These are phyloP conservation scores for Lamellibrachia columna DNA, from an alignment of 2,888 invertebrate species.

Conservation along the genomic window DNA sequence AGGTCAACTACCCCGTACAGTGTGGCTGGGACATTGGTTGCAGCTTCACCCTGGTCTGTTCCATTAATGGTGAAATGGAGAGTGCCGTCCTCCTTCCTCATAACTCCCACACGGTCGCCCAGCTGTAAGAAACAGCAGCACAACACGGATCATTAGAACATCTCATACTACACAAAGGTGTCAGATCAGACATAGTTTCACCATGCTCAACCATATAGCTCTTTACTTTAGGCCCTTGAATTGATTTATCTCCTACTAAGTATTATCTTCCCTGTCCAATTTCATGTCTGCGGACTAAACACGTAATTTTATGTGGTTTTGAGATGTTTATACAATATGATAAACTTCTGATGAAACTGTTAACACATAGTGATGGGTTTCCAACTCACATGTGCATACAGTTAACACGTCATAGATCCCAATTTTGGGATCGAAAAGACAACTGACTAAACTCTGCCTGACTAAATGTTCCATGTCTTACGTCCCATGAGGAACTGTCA, in stretches of 20 bases:
- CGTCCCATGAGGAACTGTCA: too few relatives aligned
- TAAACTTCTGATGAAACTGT: too few relatives aligned
- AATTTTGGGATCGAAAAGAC: too few relatives aligned
- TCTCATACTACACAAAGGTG: neutral
- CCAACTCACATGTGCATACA: too few relatives aligned
- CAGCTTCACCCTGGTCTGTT: slow-evolving; percentile 84
- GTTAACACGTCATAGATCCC: too few relatives aligned
- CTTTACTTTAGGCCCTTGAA: neutral
- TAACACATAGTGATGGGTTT: too few relatives aligned
- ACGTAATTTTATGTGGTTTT: too few relatives aligned
- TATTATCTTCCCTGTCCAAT: too few relatives aligned
- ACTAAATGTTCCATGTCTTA: too few relatives aligned
- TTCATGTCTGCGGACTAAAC: too few relatives aligned
- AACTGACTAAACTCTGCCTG: too few relatives aligned
- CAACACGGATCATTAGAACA: neutral
- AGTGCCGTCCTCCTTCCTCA: slow-evolving; percentile 84
- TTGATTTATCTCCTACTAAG: neutral
- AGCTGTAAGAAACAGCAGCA: slow-evolving; percentile 69
- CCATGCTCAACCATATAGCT: neutral
- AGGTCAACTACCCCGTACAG: slow-evolving; percentile 95
- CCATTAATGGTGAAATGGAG: slow-evolving; percentile 94
- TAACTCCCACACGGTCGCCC: slow-evolving; percentile 91
- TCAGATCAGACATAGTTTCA: neutral
- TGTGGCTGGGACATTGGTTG: slow-evolving; percentile 79
- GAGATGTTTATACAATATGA: too few relatives aligned